Base-by-base conservation (phyloP, 92 coral and sea anemone species). In the Scolanthus callimorphus region DNA sequence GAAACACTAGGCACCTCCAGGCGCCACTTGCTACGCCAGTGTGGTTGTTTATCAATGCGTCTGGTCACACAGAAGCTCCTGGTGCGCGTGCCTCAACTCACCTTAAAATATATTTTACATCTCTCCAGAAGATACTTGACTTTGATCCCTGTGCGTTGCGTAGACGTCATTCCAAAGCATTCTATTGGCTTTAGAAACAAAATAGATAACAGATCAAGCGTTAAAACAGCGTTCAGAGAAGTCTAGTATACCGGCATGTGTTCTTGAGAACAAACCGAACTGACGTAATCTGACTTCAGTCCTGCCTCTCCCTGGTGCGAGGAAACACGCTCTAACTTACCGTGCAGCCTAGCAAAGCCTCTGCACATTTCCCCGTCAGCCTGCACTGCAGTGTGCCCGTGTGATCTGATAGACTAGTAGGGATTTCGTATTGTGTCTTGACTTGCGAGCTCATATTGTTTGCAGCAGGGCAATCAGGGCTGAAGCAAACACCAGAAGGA, bases 31-130 rank as follows among this genome's bases (percentile, higher is more conserved):
- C n/a, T n/a, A n/a, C n/a, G n/a, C n/a, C n/a, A n/a, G n/a, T n/a
- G n/a, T n/a, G n/a, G n/a, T n/a, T n/a, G n/a, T n/a, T n/a, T n/a
- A n/a, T n/a, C n/a, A n/a, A n/a, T n/a, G n/a, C n/a, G n/a, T n/a
- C n/a, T n/a, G n/a, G n/a, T n/a, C n/a, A n/a, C n/a, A n/a, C n/a
- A n/a, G n/a, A n/a, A n/a, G n/a, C n/a, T n/a, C n/a, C n/a, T n/a
- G n/a, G n/a, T n/a, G n/a, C n/a, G n/a, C n/a, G n/a, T n/a, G n/a
- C n/a, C n/a, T n/a, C n/a, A n/a, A n/a, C 70, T 59, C 78, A 88
- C 98, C 98, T 73, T 92, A 68, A 92, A 85, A 60, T 75, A 85
- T 17, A 89, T 79, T 70, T 92, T 92, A 76, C 98, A 92, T 74
- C 85, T 85, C 61, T 92, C 98, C 80, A 92, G 64, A 59, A 92